Conservation (phyloP, 2,797 vertebrate genomes). For the Chaenodraco wilsoni region DNA sequence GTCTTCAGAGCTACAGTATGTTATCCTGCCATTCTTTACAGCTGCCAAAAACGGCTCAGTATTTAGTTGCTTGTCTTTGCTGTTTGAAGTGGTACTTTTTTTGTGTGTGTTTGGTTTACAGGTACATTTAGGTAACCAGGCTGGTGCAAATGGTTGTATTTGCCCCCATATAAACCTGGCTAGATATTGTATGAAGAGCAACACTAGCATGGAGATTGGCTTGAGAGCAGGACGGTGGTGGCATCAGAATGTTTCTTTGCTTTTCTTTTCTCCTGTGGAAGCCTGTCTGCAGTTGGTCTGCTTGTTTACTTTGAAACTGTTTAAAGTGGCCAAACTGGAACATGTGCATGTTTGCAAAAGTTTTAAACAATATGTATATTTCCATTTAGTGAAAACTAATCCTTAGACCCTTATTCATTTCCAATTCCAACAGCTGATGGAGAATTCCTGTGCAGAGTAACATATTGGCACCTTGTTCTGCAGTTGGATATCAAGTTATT, state of each 20-base stretch:
- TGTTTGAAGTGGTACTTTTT: slow-evolving; percentile 86
- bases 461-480: slow-evolving; percentile 26
- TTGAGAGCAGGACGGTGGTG: slow-evolving; percentile 78
- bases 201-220: slow-evolving; percentile 78
- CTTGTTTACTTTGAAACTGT: slow-evolving; percentile 54
- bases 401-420: slow-evolving; percentile 8
- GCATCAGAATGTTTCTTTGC: slow-evolving; percentile 74
- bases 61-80: slow-evolving; percentile 78
- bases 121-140: slow-evolving; percentile 85
- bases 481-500: background rate
- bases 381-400: slow-evolving; percentile 13
- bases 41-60: slow-evolving; percentile 83
- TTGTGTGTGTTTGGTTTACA: slow-evolving; percentile 92
- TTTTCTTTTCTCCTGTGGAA: slow-evolving; percentile 55
- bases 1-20: slow-evolving; percentile 80
- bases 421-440: slow-evolving; percentile 22
- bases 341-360: slow-evolving; percentile 51
- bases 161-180: slow-evolving; percentile 76
- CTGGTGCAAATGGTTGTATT: slow-evolving; percentile 89
- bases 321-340: slow-evolving; percentile 77
- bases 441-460: slow-evolving; percentile 23
- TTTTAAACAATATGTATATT: background rate
- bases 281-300: slow-evolving; percentile 78
- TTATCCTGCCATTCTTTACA: slow-evolving; percentile 86
- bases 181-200: slow-evolving; percentile 85